These are phyloP conservation scores for Mystacornis crossleyi DNA, from an alignment of 2,113 vertebrate genomes.

Conservation along the genomic window DNA sequence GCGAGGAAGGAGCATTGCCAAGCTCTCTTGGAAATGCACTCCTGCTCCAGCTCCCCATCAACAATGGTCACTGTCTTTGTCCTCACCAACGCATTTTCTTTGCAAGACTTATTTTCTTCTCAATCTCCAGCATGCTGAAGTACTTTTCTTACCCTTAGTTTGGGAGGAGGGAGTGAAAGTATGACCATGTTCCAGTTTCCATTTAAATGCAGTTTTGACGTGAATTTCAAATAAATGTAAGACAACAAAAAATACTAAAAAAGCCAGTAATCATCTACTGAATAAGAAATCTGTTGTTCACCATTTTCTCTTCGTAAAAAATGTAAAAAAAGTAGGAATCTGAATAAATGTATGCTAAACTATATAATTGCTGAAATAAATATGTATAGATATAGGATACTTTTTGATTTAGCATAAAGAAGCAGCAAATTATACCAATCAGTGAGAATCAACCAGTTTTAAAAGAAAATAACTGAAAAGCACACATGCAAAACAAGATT, in stretches of 20 bases:
- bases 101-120: conserved; percentile 8
- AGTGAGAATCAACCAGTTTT: conserved; percentile 52
- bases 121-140: neutral
- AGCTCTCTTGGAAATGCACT: neutral
- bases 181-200: neutral
- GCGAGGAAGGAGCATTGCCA: neutral
- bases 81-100: neutral
- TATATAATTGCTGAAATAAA: conserved; percentile 63
- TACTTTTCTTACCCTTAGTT: neutral
- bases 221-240: conserved; percentile 22
- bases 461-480: conserved; percentile 50
- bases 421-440: conserved; percentile 65
- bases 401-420: conserved; percentile 62
- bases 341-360: conserved; percentile 61
- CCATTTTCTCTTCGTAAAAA: conserved; percentile 32
- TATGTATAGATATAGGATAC: conserved; percentile 67
- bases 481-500: conserved; percentile 61
- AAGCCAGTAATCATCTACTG: conserved; percentile 28
- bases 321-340: conserved; percentile 24
- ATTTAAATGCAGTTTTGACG: conserved; percentile 14
- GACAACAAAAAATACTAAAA: neutral
- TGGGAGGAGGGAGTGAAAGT: neutral
- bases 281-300: conserved; percentile 60
- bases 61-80: neutral
- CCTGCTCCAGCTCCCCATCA: neutral